Conservation (phyloP, 2,888 invertebrate species). For the Orchesellides sinensis region DNA sequence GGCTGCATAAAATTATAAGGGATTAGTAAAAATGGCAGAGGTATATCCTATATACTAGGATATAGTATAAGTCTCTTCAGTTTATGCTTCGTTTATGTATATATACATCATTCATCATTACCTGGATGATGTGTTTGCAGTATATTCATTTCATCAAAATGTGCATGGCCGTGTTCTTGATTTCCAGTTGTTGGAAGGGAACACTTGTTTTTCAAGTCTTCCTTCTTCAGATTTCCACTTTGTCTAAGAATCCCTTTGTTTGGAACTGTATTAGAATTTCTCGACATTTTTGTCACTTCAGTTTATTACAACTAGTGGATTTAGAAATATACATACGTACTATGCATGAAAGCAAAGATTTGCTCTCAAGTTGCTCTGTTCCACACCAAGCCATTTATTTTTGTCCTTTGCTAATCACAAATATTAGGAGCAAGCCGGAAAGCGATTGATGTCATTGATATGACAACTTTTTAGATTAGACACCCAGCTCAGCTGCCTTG, state of each 20-base stretch:
- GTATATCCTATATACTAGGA: no score
- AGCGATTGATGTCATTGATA: constrained; percentile 15
- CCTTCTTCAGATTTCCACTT: constrained; percentile 12
- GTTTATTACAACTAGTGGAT: not conserved
- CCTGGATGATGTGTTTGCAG: constrained; percentile 61
- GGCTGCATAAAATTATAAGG: not conserved
- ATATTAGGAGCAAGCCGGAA: not conserved
- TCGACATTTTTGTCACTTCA: constrained; percentile 40
- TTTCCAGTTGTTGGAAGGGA: constrained; percentile 21
- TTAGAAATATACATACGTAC: not conserved
- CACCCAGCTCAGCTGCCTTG: no score
- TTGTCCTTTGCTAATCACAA: not conserved
- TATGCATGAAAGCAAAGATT: not conserved
- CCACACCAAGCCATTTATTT: not conserved
- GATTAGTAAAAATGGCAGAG: not conserved
- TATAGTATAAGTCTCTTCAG: no score
- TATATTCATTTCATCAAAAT: constrained; percentile 66
- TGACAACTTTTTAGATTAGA: constrained; percentile 26
- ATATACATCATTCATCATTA: not conserved
- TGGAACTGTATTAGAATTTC: constrained; percentile 60
- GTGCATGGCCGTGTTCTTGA: constrained; percentile 24
- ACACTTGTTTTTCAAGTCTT: constrained; percentile 30
- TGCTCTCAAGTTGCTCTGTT: not conserved
- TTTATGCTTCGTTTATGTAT: no score
- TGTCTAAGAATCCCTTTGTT: not conserved